phyloP scores from a whole-genome alignment of 2,113 vertebrate genomes.

The Limanda limanda region DNA sequence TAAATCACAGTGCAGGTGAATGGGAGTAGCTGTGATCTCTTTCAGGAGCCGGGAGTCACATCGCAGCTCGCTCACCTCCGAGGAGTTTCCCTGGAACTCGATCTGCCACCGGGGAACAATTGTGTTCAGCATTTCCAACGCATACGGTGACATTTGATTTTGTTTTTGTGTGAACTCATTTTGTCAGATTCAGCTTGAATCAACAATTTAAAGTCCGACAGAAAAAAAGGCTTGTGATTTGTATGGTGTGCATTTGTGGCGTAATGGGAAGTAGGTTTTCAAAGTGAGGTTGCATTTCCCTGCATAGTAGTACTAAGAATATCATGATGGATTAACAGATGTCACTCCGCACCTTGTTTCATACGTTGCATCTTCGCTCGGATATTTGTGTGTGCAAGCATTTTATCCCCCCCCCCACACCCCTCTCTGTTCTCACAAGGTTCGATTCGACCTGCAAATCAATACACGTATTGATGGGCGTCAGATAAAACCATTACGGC shows the following conservation, averaged over 20 bases:
- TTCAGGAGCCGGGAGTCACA: constrained; percentile 11
- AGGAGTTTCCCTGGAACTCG: neutral
- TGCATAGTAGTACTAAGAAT: neutral
- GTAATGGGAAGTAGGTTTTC: neutral
- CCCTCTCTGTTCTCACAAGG: constrained; percentile 30
- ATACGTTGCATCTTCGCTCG: constrained; percentile 36
- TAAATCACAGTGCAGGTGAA: constrained; percentile 37
- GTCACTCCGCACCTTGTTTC: constrained; percentile 16
- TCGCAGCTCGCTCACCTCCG: neutral
- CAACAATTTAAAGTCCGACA: neutral
- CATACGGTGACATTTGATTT: neutral
- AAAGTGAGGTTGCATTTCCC: neutral
- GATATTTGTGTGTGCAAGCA: constrained; percentile 49
- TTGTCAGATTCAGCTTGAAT: neutral
- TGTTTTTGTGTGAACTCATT: neutral
- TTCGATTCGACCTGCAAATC: constrained; percentile 71
- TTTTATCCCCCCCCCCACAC: constrained; percentile 12
- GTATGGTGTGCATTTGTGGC: no score
- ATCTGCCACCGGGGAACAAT: no score
- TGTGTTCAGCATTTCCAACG: neutral
- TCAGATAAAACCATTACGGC: constrained; percentile 78
- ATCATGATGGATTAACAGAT: constrained; percentile 35
- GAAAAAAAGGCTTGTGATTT: neutral
- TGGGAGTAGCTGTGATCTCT: constrained; percentile 14
- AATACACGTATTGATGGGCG: constrained; percentile 75